phyloP scores from a whole-genome alignment of 2,888 invertebrate genomes.

The Brachynemurus nebulosus region DNA sequence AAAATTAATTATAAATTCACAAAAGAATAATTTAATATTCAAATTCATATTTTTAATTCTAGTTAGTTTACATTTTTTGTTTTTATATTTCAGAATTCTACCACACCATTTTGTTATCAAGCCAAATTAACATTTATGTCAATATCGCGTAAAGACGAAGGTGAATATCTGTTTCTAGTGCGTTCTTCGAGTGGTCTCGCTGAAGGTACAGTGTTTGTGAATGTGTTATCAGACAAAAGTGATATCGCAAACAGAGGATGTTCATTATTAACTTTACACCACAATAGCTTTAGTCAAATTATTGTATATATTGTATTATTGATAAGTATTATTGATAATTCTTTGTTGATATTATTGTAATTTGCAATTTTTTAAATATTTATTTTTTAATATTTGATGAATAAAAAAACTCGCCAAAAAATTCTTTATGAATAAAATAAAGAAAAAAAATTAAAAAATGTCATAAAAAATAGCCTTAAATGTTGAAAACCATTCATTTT shows the following conservation, averaged over 20 bases:
- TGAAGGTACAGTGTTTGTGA: constrained; percentile 46
- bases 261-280: not conserved
- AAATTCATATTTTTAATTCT: too few relatives aligned
- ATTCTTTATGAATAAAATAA: too few relatives aligned
- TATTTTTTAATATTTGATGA: constrained; percentile 3
- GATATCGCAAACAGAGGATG: not conserved
- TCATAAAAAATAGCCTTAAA: constrained; percentile 4
- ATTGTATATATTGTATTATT: constrained; percentile 5
- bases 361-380: constrained; percentile 5
- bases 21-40: too few relatives aligned
- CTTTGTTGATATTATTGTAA: constrained; percentile 6
- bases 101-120: constrained; percentile 42
- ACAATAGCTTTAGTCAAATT: not conserved
- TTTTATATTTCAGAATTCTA: constrained; percentile 32
- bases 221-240: constrained; percentile 38
- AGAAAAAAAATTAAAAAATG: not conserved
- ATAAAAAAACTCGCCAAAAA: not conserved
- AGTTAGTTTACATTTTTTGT: too few relatives aligned
- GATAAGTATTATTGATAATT: constrained; percentile 1
- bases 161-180: constrained; percentile 48
- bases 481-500: not conserved
- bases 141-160: constrained; percentile 41
- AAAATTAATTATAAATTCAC: too few relatives aligned
- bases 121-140: constrained; percentile 42
- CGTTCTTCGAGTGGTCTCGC: constrained; percentile 46